phyloP scores from a whole-genome alignment of 2,113 vertebrate genomes.

The Pelvicachromis taeniatus region DNA sequence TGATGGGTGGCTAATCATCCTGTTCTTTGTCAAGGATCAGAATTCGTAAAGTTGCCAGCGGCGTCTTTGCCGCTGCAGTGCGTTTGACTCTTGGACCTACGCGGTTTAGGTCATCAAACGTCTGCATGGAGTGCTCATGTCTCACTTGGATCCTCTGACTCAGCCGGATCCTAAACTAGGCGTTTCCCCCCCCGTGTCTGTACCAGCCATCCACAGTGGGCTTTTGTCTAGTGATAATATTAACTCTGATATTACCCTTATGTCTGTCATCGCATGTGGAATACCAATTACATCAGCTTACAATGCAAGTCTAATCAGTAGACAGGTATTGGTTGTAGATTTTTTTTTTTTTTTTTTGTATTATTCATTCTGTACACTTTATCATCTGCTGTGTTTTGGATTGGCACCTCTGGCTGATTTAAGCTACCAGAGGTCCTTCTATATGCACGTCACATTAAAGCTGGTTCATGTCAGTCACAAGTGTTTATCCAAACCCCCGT shows the following conservation, averaged over 20 bases:
- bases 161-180: slow-evolving; percentile 20
- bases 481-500: slow-evolving; percentile 32
- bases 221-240: neutral
- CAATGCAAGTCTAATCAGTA: neutral
- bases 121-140: neutral
- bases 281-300: neutral
- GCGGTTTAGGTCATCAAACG: neutral
- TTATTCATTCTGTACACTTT: neutral
- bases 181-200: slow-evolving; percentile 2
- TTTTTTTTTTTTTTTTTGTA: neutral
- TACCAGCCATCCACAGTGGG: neutral
- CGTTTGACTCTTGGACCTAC: neutral
- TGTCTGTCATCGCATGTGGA: neutral
- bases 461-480: slow-evolving; percentile 39
- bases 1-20: neutral
- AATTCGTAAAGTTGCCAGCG: neutral
- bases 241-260: neutral
- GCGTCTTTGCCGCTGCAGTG: neutral
- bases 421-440: neutral
- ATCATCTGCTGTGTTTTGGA: neutral
- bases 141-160: slow-evolving; percentile 15
- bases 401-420: neutral
- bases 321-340: neutral
- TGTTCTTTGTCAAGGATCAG: neutral
- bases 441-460: slow-evolving; percentile 2